Percentiles rank a stretch among this genome's conserved stretches.
phyloP scores from a whole-genome alignment of 2,888 invertebrate species.

The Gonocerus acuteangulatus region DNA sequence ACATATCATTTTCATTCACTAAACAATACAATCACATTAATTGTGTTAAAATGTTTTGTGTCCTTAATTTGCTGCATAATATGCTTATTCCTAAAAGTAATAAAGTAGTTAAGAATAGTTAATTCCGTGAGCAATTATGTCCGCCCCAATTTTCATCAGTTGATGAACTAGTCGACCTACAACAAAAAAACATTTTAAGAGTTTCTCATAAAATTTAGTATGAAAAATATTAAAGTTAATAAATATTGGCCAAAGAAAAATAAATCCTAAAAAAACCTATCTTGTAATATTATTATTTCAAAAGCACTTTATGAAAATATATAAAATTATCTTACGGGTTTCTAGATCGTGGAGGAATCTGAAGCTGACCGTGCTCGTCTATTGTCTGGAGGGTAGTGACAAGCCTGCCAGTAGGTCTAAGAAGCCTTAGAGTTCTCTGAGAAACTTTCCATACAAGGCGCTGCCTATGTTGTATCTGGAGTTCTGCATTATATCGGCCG shows the following conservation, averaged over 20 bases:
- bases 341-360: conserved; percentile 18
- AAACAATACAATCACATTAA: too few relatives aligned
- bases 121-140: not conserved
- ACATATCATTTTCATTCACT: too few relatives aligned
- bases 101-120: too few relatives aligned
- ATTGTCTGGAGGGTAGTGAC: conserved; percentile 66
- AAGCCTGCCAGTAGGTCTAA: conserved; percentile 66
- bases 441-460: conserved; percentile 70
- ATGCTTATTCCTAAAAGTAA: too few relatives aligned
- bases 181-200: not conserved
- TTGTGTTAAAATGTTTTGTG: too few relatives aligned
- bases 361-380: conserved; percentile 54
- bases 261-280: too few relatives aligned
- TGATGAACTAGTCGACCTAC: conserved; percentile 4
- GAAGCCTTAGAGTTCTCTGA: conserved; percentile 61
- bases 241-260: too few relatives aligned
- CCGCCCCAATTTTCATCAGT: conserved; percentile 15
- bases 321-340: conserved; percentile 7
- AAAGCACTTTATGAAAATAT: too few relatives aligned
- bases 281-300: too few relatives aligned
- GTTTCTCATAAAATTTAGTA: too few relatives aligned
- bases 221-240: too few relatives aligned
- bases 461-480: conserved; percentile 61
- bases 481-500: conserved; percentile 63
- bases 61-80: too few relatives aligned